A percentile compares a stretch with the other conserved stretches of the same genome.
Evolutionary conservation across 1,140 invertebrate genomes (phyloP).

Genomic region (Drosophila pruinosa): DNA sequence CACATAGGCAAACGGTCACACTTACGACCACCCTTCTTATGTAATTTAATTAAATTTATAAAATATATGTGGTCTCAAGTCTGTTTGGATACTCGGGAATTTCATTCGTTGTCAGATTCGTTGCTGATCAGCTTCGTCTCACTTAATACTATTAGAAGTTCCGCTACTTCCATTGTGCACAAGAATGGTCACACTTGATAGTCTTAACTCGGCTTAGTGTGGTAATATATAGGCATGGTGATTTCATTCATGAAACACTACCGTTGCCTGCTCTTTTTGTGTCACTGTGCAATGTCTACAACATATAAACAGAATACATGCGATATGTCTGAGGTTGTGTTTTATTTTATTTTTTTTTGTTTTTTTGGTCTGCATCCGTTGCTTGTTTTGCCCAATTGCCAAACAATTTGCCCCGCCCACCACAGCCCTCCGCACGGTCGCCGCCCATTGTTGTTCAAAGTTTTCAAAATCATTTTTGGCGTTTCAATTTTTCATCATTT

Average conservation of each 20-base stretch:
- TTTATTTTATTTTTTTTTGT: too few species aligned
- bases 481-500: constrained; percentile 48
- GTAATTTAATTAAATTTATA: too few species aligned
- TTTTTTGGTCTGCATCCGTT: neutral
- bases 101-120: neutral
- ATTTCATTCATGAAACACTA: constrained; percentile 15
- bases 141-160: neutral
- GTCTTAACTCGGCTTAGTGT: neutral
- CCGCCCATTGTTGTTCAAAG: constrained; percentile 7
- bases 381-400: constrained; percentile 13
- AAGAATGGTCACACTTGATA: neutral
- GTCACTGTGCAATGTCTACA: constrained; percentile 2
- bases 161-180: neutral
- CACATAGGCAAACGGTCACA: too few species aligned
- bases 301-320: neutral
- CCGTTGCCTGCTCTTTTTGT: neutral
- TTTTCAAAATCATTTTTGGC: constrained; percentile 32
- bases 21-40: too few species aligned
- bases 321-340: too few species aligned
- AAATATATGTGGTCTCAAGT: too few species aligned
- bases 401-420: constrained; percentile 2
- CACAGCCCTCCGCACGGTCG: neutral
- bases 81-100: neutral
- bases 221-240: neutral
- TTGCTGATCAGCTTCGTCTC: neutral